A percentile compares a stretch with the other conserved stretches of the same genome.
These are phyloP conservation scores for Artibeus lituratus DNA, from an alignment of 2,797 vertebrate species.

Conservation along the genomic window DNA sequence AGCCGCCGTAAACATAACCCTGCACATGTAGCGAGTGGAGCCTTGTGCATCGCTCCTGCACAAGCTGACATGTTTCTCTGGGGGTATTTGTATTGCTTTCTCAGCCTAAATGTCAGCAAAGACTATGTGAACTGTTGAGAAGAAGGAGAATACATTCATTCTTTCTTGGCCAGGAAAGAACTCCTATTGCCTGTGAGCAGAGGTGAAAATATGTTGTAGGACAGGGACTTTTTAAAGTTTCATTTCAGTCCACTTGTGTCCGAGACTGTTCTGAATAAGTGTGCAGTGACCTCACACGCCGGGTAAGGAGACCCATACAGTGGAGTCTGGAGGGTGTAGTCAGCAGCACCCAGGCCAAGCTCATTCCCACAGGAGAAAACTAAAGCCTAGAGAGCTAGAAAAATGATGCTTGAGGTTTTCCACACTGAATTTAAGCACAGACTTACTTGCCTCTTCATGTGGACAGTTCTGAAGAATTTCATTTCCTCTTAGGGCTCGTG, in stretches of 20 bases:
- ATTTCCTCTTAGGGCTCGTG: background rate
- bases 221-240: background rate
- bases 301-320: background rate
- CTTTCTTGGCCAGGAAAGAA: background rate
- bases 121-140: background rate
- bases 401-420: background rate
- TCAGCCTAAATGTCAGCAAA: background rate
- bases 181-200: background rate
- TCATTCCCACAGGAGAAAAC: background rate
- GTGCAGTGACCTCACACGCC: background rate
- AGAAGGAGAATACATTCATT: background rate
- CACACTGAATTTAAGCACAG: background rate
- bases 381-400: background rate
- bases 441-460: background rate
- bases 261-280: background rate
- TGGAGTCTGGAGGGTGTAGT: background rate
- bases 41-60: background rate
- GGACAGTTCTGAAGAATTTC: background rate
- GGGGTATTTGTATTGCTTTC: background rate
- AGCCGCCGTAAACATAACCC: background rate
- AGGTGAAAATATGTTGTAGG: background rate
- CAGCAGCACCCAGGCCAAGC: background rate
- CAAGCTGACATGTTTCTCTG: background rate
- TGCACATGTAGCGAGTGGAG: background rate
- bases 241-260: background rate